Conservation (phyloP, 2,888 invertebrate genomes). For the Sylvicola fuscatus region DNA sequence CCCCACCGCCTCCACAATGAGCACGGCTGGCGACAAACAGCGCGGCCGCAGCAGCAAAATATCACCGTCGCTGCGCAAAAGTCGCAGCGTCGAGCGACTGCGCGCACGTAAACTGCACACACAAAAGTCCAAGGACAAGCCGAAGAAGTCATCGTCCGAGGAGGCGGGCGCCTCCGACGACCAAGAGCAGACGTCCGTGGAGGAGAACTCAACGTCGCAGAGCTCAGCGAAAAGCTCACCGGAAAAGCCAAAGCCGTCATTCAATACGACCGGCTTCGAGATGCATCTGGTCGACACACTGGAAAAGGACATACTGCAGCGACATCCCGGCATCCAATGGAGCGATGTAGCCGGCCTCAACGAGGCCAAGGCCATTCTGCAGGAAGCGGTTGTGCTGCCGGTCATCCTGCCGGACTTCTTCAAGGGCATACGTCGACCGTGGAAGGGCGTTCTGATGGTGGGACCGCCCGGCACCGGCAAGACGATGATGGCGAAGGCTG, state of each 20-base stretch:
- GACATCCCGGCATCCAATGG: slow-evolving; percentile 68
- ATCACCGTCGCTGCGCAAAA: slow-evolving; percentile 21
- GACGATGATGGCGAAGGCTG: slow-evolving; percentile 65
- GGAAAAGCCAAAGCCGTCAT: slow-evolving; percentile 25
- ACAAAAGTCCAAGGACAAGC: slow-evolving; percentile 23
- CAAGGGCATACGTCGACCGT: slow-evolving; percentile 64
- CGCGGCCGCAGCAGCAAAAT: slow-evolving; percentile 12
- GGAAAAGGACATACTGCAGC: slow-evolving; percentile 67
- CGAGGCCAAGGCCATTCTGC: slow-evolving; percentile 53
- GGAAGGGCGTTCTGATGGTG: slow-evolving; percentile 35
- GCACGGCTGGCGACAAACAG: slow-evolving; percentile 10
- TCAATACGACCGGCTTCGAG: slow-evolving; percentile 51
- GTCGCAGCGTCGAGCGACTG: slow-evolving; percentile 23
- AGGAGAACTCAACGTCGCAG: slow-evolving; percentile 20
- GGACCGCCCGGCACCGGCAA: slow-evolving; percentile 53
- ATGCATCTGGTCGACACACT: slow-evolving; percentile 58
- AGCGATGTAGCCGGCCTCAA: slow-evolving; percentile 51
- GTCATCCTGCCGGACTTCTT: slow-evolving; percentile 78
- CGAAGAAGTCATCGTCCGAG: slow-evolving; percentile 25
- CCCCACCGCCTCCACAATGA: slow-evolving; percentile 15
- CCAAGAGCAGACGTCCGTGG: slow-evolving; percentile 24
- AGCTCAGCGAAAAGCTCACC: slow-evolving; percentile 19
- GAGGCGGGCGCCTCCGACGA: slow-evolving; percentile 27
- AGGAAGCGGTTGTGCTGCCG: slow-evolving; percentile 75
- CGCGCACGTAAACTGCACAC: slow-evolving; percentile 21